Evolutionary conservation across 1,140 invertebrate species (phyloP).

Genomic region (Hypsibius dujardini): DNA sequence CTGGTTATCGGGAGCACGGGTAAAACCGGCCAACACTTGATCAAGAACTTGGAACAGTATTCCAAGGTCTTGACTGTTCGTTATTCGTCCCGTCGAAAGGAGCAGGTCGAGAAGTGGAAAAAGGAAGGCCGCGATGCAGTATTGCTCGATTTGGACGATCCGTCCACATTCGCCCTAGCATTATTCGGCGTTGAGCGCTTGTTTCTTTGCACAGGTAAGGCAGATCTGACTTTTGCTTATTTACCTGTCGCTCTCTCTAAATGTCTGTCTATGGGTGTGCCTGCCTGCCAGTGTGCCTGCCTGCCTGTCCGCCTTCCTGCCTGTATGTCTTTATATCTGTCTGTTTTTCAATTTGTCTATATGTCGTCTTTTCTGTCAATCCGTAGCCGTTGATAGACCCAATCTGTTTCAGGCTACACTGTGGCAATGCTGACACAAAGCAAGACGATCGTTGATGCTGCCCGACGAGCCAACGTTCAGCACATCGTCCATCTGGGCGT

Average conservation of each 20-base stretch:
- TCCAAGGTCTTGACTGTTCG: background rate
- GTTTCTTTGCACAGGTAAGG: background rate
- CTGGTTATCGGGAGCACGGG: background rate
- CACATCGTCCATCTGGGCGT: constrained; percentile 8
- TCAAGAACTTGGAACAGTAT: background rate
- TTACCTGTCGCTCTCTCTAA: too few species aligned
- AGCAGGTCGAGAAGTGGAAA: background rate
- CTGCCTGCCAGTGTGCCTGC: too few species aligned
- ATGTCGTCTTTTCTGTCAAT: too few species aligned
- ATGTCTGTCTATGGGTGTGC: too few species aligned
- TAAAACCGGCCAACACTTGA: background rate
- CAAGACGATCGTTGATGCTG: background rate
- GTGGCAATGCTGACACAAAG: background rate
- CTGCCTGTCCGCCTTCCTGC: too few species aligned
- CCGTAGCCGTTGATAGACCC: too few species aligned
- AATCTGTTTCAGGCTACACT: too few species aligned
- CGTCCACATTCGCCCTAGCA: background rate
- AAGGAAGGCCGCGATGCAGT: background rate
- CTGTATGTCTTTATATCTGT: too few species aligned
- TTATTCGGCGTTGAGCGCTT: background rate
- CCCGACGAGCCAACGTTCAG: background rate
- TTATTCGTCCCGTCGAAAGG: background rate
- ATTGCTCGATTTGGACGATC: background rate
- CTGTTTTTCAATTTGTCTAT: too few species aligned
- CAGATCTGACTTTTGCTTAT: too few species aligned